phyloP scores from a whole-genome alignment of 2,113 vertebrate genomes.

The Hymenochirus boettgeri region DNA sequence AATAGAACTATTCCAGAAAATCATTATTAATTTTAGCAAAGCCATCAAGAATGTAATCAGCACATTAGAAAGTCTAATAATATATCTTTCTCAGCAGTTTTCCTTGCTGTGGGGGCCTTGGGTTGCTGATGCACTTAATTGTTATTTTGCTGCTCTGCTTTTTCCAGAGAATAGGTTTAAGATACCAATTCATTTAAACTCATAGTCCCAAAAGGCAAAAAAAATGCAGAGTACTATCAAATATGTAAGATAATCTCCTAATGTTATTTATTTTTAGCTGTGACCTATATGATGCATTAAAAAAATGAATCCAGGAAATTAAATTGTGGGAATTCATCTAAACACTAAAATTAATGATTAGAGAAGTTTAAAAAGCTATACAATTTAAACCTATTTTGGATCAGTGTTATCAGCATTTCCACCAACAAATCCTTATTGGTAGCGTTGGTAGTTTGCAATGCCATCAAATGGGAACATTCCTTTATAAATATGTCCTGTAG shows the following conservation, averaged over 20 bases:
- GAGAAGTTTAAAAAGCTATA: no score
- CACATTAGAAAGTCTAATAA: background rate
- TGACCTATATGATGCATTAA: no score
- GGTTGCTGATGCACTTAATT: conserved; percentile 8
- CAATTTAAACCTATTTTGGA: no score
- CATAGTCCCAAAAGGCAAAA: background rate
- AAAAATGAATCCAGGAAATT: no score
- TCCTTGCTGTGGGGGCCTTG: conserved; percentile 3
- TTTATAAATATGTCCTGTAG: no score
- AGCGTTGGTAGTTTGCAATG: no score
- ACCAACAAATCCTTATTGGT: no score
- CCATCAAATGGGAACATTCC: no score
- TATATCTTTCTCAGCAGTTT: background rate
- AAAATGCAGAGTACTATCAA: background rate
- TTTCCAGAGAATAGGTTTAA: background rate
- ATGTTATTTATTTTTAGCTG: background rate
- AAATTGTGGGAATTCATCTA: no score
- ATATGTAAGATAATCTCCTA: background rate
- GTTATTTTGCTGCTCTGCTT: conserved; percentile 8
- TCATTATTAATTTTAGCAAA: conserved; percentile 24
- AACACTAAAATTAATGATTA: no score
- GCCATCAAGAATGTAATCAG: conserved; percentile 5
- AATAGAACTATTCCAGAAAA: conserved; percentile 20
- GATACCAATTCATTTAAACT: conserved; percentile 3
- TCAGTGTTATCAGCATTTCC: no score